phyloP scores from a whole-genome alignment of 2,113 vertebrate genomes.

The Chaenocephalus aceratus region DNA sequence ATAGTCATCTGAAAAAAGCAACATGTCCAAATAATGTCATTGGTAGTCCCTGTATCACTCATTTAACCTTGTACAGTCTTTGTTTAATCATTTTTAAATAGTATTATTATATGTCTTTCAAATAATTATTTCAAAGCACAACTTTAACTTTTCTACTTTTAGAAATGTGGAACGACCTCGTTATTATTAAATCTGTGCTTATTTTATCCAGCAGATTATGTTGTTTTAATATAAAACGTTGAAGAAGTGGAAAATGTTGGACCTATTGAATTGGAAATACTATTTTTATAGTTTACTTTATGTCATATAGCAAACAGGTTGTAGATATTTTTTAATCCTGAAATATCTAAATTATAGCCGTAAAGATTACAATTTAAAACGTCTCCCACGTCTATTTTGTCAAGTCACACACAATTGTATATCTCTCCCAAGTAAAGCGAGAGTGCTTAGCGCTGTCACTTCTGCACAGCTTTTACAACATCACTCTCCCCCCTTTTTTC shows the following conservation, averaged over 20 bases:
- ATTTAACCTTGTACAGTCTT: constrained; percentile 3
- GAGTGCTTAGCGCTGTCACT: constrained; percentile 80
- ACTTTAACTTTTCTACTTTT: neutral
- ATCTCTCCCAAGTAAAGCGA: constrained; percentile 72
- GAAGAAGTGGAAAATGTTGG: neutral
- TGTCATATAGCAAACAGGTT: constrained; percentile 17
- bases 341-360: constrained; percentile 42
- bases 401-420: constrained; percentile 73
- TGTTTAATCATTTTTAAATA: neutral
- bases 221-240: neutral
- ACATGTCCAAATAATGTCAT: constrained; percentile 54
- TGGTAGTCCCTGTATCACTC: constrained; percentile 15
- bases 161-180: neutral
- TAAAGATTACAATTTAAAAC: constrained; percentile 54
- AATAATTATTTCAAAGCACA: neutral
- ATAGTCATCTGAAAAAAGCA: constrained; percentile 63
- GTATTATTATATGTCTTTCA: neutral
- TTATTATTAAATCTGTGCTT: neutral
- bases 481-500: constrained; percentile 47
- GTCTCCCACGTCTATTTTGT: constrained; percentile 65
- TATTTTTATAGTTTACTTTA: constrained; percentile 1
- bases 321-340: constrained; percentile 2
- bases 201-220: neutral
- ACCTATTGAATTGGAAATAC: constrained; percentile 5
- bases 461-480: constrained; percentile 78